Percentiles rank a stretch among this genome's conserved stretches.
Evolutionary conservation across 2,113 vertebrate genomes (phyloP).

Genomic region (Vulpes vulpes): DNA sequence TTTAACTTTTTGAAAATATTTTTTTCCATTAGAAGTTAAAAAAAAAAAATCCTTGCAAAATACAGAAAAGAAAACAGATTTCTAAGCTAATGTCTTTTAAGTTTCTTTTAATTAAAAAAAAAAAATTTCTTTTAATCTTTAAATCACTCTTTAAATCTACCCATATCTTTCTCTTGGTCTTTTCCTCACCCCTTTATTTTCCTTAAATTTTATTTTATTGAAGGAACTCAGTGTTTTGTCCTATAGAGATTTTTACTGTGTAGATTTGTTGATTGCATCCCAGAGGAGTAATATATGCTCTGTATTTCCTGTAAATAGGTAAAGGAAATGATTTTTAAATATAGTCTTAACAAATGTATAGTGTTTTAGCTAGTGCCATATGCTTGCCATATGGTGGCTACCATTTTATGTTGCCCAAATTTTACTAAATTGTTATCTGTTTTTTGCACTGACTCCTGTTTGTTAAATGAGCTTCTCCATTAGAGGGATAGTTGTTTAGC

Average conservation of each 20-base stretch:
- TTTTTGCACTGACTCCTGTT: background rate
- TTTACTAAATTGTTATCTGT: conserved; percentile 51
- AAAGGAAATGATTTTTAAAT: conserved; percentile 37
- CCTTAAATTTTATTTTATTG: conserved; percentile 33
- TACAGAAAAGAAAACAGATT: background rate
- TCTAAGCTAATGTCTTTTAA: conserved; percentile 1
- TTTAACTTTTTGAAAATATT: conserved; percentile 28
- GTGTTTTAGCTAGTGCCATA: conserved; percentile 22
- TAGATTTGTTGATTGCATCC: conserved; percentile 30
- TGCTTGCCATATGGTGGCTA: conserved; percentile 47
- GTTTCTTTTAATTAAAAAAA: background rate
- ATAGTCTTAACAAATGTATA: background rate
- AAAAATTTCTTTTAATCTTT: conserved; percentile 6
- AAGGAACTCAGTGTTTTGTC: conserved; percentile 49
- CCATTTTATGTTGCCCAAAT: conserved; percentile 49
- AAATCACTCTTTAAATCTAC: background rate
- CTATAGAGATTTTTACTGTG: background rate
- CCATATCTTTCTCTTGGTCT: background rate
- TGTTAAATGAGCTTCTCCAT: background rate
- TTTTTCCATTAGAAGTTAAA: background rate
- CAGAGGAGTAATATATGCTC: background rate
- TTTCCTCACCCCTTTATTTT: background rate
- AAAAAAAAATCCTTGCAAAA: background rate
- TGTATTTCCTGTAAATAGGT: conserved; percentile 52
- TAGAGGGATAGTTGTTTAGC: conserved; percentile 27